phyloP scores from a whole-genome alignment of 2,113 vertebrate species.

The Colistium nudipinnis region DNA sequence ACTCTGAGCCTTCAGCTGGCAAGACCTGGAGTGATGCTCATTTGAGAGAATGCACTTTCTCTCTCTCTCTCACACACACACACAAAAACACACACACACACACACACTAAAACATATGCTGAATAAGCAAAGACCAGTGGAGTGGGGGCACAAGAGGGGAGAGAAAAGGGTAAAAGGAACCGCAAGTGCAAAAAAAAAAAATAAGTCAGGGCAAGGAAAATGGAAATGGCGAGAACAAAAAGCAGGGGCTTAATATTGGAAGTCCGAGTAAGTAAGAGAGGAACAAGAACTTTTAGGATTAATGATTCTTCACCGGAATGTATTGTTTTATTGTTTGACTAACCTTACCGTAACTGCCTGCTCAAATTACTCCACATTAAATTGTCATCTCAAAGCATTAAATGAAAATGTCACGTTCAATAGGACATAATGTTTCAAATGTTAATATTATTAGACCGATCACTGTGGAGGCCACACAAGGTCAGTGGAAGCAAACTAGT shows the following conservation, averaged over 20 bases:
- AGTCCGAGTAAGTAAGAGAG: too few relatives aligned
- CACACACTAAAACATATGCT: slow-evolving; percentile 32
- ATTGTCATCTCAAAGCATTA: background rate
- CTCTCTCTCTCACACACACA: background rate
- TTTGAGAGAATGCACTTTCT: slow-evolving; percentile 5
- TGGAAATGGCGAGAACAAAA: background rate
- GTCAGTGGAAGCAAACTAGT: slow-evolving; percentile 32
- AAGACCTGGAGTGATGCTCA: slow-evolving; percentile 28
- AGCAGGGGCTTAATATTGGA: too few relatives aligned
- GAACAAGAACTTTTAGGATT: background rate
- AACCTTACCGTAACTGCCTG: background rate
- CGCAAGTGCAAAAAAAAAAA: background rate
- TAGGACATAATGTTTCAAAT: background rate
- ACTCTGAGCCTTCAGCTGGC: slow-evolving; percentile 26
- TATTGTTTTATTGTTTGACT: background rate
- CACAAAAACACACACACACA: too few relatives aligned
- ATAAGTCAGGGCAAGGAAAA: background rate
- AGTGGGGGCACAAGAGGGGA: slow-evolving; percentile 2
- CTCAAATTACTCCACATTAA: background rate
- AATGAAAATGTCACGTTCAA: slow-evolving; percentile 6
- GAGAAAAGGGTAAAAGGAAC: background rate
- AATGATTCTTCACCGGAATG: background rate
- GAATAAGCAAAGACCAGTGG: slow-evolving; percentile 45
- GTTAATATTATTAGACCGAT: background rate
- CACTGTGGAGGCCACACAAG: slow-evolving; percentile 26